These are phyloP conservation scores for Heterohyrax brucei DNA, from an alignment of 2,797 vertebrate species.

Conservation along the genomic window DNA sequence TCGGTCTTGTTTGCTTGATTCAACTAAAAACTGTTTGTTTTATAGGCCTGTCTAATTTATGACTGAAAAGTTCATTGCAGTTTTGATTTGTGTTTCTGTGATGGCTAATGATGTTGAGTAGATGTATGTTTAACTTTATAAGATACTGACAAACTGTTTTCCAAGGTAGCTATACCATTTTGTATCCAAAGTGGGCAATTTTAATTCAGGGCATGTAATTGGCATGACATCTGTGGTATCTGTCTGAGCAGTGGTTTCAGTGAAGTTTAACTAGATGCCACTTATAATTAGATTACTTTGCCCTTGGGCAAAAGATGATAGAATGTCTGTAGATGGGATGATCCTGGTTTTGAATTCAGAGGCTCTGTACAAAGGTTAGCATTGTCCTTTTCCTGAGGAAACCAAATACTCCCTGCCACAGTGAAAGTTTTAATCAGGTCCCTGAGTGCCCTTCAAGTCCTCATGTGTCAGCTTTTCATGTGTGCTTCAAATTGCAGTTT, in stretches of 20 bases:
- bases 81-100: neutral
- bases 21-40: no score
- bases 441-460: neutral
- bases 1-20: no score
- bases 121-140: neutral
- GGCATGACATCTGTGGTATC: neutral
- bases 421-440: neutral
- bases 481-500: constrained; percentile 9
- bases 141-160: neutral
- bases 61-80: neutral
- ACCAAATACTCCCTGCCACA: neutral
- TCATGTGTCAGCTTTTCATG: neutral
- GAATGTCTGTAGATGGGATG: neutral
- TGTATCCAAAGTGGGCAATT: neutral
- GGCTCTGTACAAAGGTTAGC: neutral
- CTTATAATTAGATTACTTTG: neutral
- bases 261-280: neutral
- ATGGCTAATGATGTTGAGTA: neutral
- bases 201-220: neutral
- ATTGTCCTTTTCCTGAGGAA: neutral
- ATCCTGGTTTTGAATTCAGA: neutral
- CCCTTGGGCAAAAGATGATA: neutral
- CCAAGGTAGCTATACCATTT: neutral
- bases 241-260: neutral
- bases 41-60: no score